Conservation (phyloP, 2,797 vertebrate genomes). For the Lacerta viridis region DNA sequence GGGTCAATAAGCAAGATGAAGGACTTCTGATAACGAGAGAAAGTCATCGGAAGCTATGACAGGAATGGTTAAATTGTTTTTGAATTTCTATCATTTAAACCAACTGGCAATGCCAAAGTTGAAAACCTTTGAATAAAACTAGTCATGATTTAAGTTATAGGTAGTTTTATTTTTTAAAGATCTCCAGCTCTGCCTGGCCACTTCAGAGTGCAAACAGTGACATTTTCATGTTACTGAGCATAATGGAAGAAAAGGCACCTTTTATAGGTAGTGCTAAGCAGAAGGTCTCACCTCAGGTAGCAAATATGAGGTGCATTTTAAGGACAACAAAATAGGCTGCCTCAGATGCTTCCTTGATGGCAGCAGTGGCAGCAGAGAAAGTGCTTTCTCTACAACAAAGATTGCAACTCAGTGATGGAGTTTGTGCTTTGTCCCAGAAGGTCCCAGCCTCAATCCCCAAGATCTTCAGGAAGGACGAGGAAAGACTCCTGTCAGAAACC, state of each 20-base stretch:
- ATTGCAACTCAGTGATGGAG: neutral
- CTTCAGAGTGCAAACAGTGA: too few relatives aligned
- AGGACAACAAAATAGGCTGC: neutral
- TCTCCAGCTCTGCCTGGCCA: neutral
- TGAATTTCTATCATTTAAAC: too few relatives aligned
- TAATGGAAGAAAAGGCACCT: neutral
- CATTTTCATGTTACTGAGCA: neutral
- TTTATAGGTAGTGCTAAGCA: neutral
- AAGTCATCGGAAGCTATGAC: neutral
- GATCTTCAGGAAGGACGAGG: neutral
- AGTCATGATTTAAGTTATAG: neutral
- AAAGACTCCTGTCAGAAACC: neutral
- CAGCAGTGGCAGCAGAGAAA: neutral
- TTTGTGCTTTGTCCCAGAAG: neutral
- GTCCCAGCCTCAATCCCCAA: neutral
- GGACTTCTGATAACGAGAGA: neutral
- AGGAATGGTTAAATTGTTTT: neutral
- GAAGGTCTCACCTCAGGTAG: neutral
- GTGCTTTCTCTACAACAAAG: neutral
- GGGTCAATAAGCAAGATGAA: neutral
- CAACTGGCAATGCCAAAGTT: too few relatives aligned
- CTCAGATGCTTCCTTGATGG: neutral
- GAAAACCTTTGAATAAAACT: too few relatives aligned
- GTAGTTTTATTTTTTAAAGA: neutral
- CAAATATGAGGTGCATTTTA: neutral